A percentile compares a stretch with the other conserved stretches of the same genome.
These are phyloP conservation scores for Drosophila koepferae DNA, from an alignment of 2,888 invertebrate genomes.

Conservation along the genomic window DNA sequence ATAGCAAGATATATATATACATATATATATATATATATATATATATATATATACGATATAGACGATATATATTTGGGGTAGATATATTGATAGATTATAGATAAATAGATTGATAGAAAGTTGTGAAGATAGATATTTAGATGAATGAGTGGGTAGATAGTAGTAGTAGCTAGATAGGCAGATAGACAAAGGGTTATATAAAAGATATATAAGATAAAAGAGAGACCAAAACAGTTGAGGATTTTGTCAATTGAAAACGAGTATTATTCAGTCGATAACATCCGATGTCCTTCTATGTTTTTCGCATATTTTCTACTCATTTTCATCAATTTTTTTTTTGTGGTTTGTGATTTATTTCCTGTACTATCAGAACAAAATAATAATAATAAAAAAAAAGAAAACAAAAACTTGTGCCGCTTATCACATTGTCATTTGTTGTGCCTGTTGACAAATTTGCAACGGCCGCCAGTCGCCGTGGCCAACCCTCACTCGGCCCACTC, in stretches of 20 bases:
- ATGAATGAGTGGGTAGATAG: background rate
- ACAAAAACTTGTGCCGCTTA: conserved; percentile 67
- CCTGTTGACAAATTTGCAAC: conserved; percentile 74
- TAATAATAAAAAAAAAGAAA: background rate
- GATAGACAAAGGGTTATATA: too few species aligned
- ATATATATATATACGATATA: too few species aligned
- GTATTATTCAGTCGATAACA: background rate
- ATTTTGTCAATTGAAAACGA: background rate
- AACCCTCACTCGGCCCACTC: conserved; percentile 3
- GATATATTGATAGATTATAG: too few species aligned
- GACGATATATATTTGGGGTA: too few species aligned
- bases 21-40: background rate
- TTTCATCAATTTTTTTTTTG: conserved; percentile 4
- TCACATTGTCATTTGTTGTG: conserved; percentile 70
- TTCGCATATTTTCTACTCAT: conserved; percentile 10
- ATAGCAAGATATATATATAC: background rate
- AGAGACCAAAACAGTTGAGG: background rate
- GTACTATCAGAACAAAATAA: conserved; percentile 46
- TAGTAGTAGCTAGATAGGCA: background rate
- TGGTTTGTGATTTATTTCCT: conserved; percentile 64
- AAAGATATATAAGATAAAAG: too few species aligned
- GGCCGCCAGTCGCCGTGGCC: conserved; percentile 33
- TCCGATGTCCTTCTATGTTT: background rate
- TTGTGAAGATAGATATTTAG: background rate
- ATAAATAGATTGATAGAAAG: background rate